phyloP scores from a whole-genome alignment of 2,888 invertebrate species.

The Drosophila neonasuta region DNA sequence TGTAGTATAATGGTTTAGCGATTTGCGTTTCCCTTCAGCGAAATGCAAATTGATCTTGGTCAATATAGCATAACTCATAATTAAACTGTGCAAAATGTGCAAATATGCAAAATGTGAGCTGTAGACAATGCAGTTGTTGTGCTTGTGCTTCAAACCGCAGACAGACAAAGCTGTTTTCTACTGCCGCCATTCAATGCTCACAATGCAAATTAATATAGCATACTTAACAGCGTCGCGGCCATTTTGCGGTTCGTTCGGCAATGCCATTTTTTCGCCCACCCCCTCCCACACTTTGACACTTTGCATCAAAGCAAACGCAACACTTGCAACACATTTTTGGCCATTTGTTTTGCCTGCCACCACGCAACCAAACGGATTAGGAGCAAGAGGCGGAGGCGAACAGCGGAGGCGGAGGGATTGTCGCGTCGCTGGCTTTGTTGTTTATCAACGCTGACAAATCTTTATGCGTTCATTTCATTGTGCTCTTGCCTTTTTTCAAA shows the following conservation, averaged over 20 bases:
- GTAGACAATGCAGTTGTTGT: conserved; percentile 19
- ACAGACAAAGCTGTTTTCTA: conserved; percentile 42
- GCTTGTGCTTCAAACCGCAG: conserved; percentile 50
- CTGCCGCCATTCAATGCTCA: conserved; percentile 45
- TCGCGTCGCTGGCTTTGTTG: conserved; percentile 64
- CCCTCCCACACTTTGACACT: conserved; percentile 37
- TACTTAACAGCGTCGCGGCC: conserved; percentile 62
- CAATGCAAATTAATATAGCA: conserved; percentile 75
- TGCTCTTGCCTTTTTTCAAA: conserved; percentile 41
- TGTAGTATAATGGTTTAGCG: conserved; percentile 32
- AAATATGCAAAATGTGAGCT: conserved; percentile 6
- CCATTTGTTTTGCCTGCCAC: conserved; percentile 44
- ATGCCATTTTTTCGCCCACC: conserved; percentile 34
- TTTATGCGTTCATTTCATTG: conserved; percentile 74
- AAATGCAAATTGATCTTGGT: conserved; percentile 22
- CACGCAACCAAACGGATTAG: conserved; percentile 25
- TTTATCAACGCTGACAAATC: conserved; percentile 76
- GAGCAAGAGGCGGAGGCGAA: conserved; percentile 4
- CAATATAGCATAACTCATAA: conserved; percentile 27
- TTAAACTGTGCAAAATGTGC: conserved; percentile 33
- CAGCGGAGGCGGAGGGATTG: conserved; percentile 12
- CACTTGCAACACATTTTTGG: conserved; percentile 68
- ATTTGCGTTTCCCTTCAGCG: conserved; percentile 34
- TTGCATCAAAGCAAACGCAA: conserved; percentile 60
- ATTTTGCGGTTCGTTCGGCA: conserved; percentile 60